Conservation (phyloP, 2,888 invertebrate species). For the Oscheius myriophilus region DNA sequence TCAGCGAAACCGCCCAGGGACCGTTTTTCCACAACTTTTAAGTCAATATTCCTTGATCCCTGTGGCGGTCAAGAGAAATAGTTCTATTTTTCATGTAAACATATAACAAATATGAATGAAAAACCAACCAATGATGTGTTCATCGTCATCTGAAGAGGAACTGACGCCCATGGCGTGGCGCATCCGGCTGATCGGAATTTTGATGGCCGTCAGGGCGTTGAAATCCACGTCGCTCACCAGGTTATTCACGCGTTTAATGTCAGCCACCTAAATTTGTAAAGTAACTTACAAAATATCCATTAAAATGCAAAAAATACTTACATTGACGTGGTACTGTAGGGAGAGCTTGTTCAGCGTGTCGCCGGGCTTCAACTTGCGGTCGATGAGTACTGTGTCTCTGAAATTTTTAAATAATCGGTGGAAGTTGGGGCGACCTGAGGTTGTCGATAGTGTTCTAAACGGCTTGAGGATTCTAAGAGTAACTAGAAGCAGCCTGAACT, state of each 20-base stretch:
- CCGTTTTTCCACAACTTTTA: background rate
- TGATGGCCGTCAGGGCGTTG: slow-evolving; percentile 53
- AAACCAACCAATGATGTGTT: slow-evolving; percentile 36
- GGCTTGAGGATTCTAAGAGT: background rate
- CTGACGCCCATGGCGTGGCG: slow-evolving; percentile 51
- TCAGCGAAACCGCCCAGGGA: background rate
- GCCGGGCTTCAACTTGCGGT: slow-evolving; percentile 60
- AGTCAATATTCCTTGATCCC: background rate
- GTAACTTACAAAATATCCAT: background rate
- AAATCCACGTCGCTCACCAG: slow-evolving; percentile 66
- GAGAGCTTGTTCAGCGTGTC: slow-evolving; percentile 67
- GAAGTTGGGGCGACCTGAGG: background rate
- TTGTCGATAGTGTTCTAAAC: background rate
- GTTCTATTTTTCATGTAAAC: background rate
- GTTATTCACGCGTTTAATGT: slow-evolving; percentile 67
- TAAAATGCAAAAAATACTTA: slow-evolving; percentile 32
- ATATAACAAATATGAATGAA: background rate
- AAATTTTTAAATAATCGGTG: slow-evolving; percentile 13
- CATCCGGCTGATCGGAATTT: slow-evolving; percentile 64
- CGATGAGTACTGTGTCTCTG: slow-evolving; percentile 59
- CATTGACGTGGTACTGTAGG: slow-evolving; percentile 66
- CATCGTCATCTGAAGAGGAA: slow-evolving; percentile 37
- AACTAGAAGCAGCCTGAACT: background rate
- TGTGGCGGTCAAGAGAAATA: no score
- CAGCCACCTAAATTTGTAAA: slow-evolving; percentile 59